phyloP scores from a whole-genome alignment of 2,888 invertebrate genomes.

The Cantharis nigra region DNA sequence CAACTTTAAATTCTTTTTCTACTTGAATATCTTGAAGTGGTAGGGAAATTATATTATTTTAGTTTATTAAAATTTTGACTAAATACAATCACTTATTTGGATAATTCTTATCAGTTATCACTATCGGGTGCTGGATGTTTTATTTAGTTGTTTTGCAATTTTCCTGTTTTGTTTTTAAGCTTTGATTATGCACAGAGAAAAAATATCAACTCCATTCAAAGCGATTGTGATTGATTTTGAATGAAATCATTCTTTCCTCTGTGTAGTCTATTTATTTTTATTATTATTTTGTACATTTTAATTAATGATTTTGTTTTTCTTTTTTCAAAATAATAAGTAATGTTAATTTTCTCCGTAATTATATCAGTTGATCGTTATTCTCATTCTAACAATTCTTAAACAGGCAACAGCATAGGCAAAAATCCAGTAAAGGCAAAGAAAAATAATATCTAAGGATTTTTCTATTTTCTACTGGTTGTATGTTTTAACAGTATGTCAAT shows the following conservation, averaged over 20 bases:
- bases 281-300: too few relatives aligned
- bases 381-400: background rate
- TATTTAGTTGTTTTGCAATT: background rate
- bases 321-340: too few relatives aligned
- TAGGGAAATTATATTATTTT: background rate
- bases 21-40: too few relatives aligned
- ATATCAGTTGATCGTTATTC: background rate
- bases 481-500: background rate
- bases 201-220: too few relatives aligned
- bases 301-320: too few relatives aligned
- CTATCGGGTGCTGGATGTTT: background rate
- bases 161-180: background rate
- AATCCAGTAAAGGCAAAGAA: background rate
- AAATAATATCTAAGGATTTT: background rate
- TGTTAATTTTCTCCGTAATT: background rate
- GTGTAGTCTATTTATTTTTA: too few relatives aligned
- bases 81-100: background rate
- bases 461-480: background rate
- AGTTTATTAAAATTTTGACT: background rate
- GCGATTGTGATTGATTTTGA: too few relatives aligned
- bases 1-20: background rate
- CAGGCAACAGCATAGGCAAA: background rate
- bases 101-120: background rate
- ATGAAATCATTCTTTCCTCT: too few relatives aligned
- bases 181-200: background rate